Evolutionary conservation across 2,888 invertebrate genomes (phyloP).

Genomic region (Pandemis cinnamomeana): DNA sequence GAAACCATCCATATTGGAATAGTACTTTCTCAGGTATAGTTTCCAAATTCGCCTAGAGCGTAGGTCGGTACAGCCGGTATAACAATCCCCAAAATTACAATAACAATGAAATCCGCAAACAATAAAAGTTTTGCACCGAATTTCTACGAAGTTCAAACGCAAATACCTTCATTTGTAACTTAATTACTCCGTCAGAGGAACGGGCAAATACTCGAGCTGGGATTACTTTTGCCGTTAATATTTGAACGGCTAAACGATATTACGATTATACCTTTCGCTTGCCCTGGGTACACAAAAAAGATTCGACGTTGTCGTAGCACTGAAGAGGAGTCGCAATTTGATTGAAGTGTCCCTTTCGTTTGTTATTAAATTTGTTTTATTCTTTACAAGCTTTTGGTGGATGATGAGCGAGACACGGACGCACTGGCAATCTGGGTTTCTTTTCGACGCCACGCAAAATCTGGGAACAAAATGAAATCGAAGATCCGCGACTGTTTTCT

Average conservation of each 20-base stretch:
- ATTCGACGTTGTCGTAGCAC: constrained; percentile 27
- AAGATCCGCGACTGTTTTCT: background rate
- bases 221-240: constrained; percentile 31
- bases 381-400: background rate
- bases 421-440: background rate
- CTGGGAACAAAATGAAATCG: background rate
- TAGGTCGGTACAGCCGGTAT: constrained; percentile 7
- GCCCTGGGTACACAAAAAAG: constrained; percentile 21
- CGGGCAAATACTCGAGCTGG: constrained; percentile 27
- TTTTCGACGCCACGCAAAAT: background rate
- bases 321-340: constrained; percentile 12
- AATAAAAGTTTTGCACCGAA: constrained; percentile 31
- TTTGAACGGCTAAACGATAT: constrained; percentile 38
- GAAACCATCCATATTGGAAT: too few species aligned
- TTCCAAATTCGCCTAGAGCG: background rate
- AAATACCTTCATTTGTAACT: constrained; percentile 35
- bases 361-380: constrained; percentile 15
- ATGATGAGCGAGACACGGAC: background rate
- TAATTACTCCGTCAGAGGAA: constrained; percentile 28
- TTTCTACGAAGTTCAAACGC: constrained; percentile 34
- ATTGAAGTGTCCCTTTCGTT: constrained; percentile 7
- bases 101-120: constrained; percentile 40
- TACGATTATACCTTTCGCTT: constrained; percentile 33
- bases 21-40: too few species aligned
- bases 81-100: constrained; percentile 26